Evolutionary conservation across 2,888 invertebrate genomes (phyloP).

Genomic region (Sympetrum striolatum): DNA sequence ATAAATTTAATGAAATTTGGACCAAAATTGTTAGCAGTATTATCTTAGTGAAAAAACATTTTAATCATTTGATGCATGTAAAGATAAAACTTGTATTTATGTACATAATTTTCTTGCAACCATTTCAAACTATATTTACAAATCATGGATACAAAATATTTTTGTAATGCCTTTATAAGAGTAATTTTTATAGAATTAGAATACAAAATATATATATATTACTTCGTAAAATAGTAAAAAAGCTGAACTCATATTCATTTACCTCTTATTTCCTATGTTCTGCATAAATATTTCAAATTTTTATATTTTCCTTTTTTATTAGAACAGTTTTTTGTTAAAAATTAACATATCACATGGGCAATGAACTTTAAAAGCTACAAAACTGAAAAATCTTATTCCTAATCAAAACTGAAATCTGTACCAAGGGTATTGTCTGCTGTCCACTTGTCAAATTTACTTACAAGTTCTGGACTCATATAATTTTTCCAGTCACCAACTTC

Average conservation of each 20-base stretch:
- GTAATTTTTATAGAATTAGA: not conserved
- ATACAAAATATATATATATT: not conserved
- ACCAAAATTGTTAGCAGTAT: too few species aligned
- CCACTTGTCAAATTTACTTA: slow-evolving; percentile 76
- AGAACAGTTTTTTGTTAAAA: not conserved
- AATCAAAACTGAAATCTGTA: slow-evolving; percentile 66
- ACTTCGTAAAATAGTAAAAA: not conserved
- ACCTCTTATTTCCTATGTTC: not conserved
- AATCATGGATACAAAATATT: not conserved
- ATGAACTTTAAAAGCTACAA: too few species aligned
- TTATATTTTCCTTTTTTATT: not conserved
- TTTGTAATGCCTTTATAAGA: not conserved
- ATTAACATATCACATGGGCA: too few species aligned
- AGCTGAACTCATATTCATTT: not conserved
- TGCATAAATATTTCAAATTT: not conserved
- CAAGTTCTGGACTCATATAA: slow-evolving; percentile 76
- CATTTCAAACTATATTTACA: not conserved
- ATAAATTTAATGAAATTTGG: too few species aligned
- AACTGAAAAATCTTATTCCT: not conserved
- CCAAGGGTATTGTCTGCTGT: slow-evolving; percentile 67
- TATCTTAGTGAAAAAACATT: not conserved
- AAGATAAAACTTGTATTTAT: not conserved
- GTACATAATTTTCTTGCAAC: not conserved
- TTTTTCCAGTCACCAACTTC: slow-evolving; percentile 82
- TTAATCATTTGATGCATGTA: not conserved